phyloP scores from a whole-genome alignment of 2,888 invertebrate genomes.

The Spisula solida region DNA sequence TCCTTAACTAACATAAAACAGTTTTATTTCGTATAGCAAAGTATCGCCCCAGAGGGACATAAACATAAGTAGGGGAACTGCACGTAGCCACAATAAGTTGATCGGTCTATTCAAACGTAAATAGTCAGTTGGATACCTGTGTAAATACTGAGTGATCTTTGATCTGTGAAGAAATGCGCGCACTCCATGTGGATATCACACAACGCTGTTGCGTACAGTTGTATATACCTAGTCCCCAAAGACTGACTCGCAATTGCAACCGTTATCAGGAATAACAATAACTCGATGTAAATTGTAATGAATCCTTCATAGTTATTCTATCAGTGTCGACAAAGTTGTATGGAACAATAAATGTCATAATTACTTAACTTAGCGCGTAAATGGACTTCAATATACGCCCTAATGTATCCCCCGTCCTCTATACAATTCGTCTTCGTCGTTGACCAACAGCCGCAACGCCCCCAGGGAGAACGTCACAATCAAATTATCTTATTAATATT shows the following conservation, averaged over 20 bases:
- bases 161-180: not conserved
- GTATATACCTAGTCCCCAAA: not conserved
- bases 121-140: too few relatives aligned
- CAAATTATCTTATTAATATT: conserved; percentile 57
- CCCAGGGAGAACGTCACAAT: conserved; percentile 49
- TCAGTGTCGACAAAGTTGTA: not conserved
- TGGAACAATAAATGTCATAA: conserved; percentile 15
- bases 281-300: not conserved
- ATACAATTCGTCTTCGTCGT: not conserved
- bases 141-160: not conserved
- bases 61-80: too few relatives aligned
- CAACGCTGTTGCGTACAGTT: not conserved
- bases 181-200: not conserved
- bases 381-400: conserved; percentile 28
- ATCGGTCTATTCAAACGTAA: too few relatives aligned
- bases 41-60: too few relatives aligned
- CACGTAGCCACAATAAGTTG: too few relatives aligned
- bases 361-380: conserved; percentile 10
- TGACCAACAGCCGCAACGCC: conserved; percentile 37
- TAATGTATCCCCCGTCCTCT: not conserved
- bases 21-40: too few relatives aligned
- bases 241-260: not conserved
- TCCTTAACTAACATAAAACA: too few relatives aligned
- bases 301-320: conserved; percentile 14
- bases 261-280: not conserved